These are phyloP conservation scores for Achroia grisella DNA, from an alignment of 1,140 invertebrate species.

Conservation along the genomic window DNA sequence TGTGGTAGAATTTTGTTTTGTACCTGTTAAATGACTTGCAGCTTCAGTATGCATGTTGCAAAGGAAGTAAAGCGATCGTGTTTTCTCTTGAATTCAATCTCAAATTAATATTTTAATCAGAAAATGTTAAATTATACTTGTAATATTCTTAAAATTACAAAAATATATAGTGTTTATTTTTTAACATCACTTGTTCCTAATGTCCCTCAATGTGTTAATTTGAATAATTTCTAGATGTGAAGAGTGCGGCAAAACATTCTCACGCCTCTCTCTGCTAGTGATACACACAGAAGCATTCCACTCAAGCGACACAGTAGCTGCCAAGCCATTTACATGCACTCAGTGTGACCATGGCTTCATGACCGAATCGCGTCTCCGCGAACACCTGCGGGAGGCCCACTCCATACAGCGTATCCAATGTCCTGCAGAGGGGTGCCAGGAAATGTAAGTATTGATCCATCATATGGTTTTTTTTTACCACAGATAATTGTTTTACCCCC, in stretches of 20 bases:
- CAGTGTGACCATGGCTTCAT: constrained; percentile 28
- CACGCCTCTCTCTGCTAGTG: constrained; percentile 38
- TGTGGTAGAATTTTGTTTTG: too few species aligned
- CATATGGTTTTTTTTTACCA: too few species aligned
- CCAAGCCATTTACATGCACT: constrained; percentile 31
- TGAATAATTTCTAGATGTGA: constrained; percentile 31
- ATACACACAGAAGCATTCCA: constrained; percentile 37
- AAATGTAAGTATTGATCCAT: too few species aligned
- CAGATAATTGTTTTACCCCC: too few species aligned
- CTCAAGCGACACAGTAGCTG: constrained; percentile 4
- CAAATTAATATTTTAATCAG: too few species aligned
- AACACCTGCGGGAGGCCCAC: constrained; percentile 32
- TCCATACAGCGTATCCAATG: constrained; percentile 1
- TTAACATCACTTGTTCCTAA: not conserved
- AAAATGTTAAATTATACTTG: too few species aligned
- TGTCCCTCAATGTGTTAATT: not conserved
- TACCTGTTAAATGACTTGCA: too few species aligned
- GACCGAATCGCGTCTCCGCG: constrained; percentile 19
- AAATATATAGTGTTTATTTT: not conserved
- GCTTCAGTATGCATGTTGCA: too few species aligned
- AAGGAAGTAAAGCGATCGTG: too few species aligned
- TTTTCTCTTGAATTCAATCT: too few species aligned
- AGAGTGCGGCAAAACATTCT: constrained; percentile 36
- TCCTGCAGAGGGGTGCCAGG: too few species aligned
- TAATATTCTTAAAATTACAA: not conserved